These are phyloP conservation scores for Albula glossodonta DNA, from an alignment of 2,113 vertebrate species.

Conservation along the genomic window DNA sequence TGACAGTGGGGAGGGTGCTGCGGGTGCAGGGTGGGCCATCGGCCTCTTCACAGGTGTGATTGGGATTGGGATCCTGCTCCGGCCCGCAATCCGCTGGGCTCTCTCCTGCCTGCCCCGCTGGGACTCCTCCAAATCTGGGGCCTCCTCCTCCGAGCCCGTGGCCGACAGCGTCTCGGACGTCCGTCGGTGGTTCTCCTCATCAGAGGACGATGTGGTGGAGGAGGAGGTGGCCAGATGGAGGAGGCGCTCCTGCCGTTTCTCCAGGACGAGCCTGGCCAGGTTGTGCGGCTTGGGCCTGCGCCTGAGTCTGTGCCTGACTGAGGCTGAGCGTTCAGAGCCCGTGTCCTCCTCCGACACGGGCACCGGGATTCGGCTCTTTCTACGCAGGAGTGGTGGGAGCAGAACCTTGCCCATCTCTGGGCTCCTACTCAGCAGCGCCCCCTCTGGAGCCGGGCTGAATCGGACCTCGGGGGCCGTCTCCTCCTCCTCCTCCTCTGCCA, in stretches of 20 bases:
- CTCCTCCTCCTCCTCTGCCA: too few relatives aligned
- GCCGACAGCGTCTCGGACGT: conserved; percentile 83
- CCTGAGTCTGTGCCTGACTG: conserved; percentile 63
- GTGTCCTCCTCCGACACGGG: conserved; percentile 86
- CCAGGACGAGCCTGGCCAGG: conserved; percentile 81
- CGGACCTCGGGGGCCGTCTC: too few relatives aligned
- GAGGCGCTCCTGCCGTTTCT: conserved; percentile 82
- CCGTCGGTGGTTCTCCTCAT: conserved; percentile 74
- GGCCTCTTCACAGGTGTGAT: conserved; percentile 64
- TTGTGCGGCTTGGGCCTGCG: conserved; percentile 75
- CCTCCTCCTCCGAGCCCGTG: conserved; percentile 89
- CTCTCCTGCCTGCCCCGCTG: conserved; percentile 65
- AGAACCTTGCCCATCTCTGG: too few relatives aligned
- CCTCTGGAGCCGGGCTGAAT: too few relatives aligned
- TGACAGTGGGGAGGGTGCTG: conserved; percentile 26
- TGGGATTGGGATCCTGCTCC: conserved; percentile 87
- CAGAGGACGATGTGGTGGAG: conserved; percentile 73
- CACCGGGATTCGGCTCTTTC: conserved; percentile 85
- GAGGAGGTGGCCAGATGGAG: conserved; percentile 81
- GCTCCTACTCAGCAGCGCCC: too few relatives aligned
- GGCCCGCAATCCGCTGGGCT: conserved; percentile 58
- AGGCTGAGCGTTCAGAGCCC: conserved; percentile 78
- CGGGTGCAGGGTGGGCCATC: conserved; percentile 27
- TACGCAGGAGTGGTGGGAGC: too few relatives aligned
- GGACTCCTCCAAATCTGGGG: conserved; percentile 76